Evolutionary conservation across 2,888 invertebrate genomes (phyloP), one percentile per base, ranked within the genome.

Genomic region (Hymenopus coronatus): DNA sequence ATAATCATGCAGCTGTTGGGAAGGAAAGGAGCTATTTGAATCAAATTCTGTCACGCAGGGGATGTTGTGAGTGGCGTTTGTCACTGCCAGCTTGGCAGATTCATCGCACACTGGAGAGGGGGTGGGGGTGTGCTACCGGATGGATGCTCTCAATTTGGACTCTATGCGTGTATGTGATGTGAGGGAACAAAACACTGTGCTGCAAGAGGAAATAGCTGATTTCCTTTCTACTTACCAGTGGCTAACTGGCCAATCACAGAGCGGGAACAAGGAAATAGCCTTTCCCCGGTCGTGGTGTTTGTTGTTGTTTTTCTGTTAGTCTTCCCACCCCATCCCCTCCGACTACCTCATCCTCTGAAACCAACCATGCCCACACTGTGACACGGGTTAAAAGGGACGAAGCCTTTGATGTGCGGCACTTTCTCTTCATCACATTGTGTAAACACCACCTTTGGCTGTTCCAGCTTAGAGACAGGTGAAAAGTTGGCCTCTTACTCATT

Each of bases 141-240:
- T 70, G 20, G 54, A 70, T 70, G 54, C 46, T 46, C 46, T 46
- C 85, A 85, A 85, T 85, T 46, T 85, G 85, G 85, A 85, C 85
- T 46, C 87, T 70, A 25, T 70, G 54, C 6, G 54, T 70, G 54
- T 70, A n/a, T 85, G 28, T 85, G 85, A 14, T 9, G 12, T 46
- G 85, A 28, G 85, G 14, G 28, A n/a, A n/a, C 28, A 28, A n/a
- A 27, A 85, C 15, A 30, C 20, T 25, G 25, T 81, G 54, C 54
- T 70, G 54, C 54, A 70, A 88, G 28, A 89, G 89, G 89, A 89
- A 89, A 89, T 89, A 87, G 89, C 84, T 89, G 89, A 89, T 89
- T 89, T 89, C 89, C 89, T 89, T 84, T 89, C 89, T 70, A 70
- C 54, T 70, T 70, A 25, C 54, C 54, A 70, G 54, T 70, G 82